Conservation (phyloP, 92 coral and sea anemone genomes). For the Siderastrea siderea region DNA sequence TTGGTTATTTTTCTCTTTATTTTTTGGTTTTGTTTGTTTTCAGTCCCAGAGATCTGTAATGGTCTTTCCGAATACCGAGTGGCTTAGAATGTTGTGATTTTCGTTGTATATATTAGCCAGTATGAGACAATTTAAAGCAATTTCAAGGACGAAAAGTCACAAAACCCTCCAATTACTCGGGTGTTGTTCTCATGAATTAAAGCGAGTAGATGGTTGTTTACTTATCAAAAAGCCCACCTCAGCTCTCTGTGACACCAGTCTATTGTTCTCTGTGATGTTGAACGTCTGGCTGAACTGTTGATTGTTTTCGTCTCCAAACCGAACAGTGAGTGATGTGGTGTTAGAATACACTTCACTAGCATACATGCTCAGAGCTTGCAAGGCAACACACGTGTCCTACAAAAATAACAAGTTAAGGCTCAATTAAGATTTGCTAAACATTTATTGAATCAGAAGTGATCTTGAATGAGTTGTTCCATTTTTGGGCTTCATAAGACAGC, state of each 20-base stretch:
- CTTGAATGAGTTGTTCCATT: no score
- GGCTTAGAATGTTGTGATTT: no score
- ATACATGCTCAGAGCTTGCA: conserved; percentile 88
- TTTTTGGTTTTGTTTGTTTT: no score
- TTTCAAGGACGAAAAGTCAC: no score
- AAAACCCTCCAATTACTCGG: no score
- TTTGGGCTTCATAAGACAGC: no score
- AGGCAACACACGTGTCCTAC: conserved; percentile 96
- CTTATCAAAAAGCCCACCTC: conserved; percentile 55
- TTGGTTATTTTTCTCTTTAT: no score
- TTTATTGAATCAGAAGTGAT: background rate
- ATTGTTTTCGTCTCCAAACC: conserved; percentile 47
- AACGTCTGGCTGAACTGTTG: conserved; percentile 70
- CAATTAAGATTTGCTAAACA: background rate
- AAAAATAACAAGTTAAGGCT: background rate
- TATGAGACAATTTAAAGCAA: no score
- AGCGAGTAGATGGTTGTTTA: background rate
- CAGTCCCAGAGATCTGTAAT: no score
- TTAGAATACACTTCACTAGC: conserved; percentile 79
- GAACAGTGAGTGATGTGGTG: conserved; percentile 62
- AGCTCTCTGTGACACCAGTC: conserved; percentile 82
- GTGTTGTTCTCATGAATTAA: background rate
- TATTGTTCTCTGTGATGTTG: conserved; percentile 73
- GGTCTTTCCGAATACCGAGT: no score
- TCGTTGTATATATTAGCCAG: no score